Evolutionary conservation across 64 coral and sea anemone genomes (phyloP).

Genomic region (Hydrozoanthus tunicans): DNA sequence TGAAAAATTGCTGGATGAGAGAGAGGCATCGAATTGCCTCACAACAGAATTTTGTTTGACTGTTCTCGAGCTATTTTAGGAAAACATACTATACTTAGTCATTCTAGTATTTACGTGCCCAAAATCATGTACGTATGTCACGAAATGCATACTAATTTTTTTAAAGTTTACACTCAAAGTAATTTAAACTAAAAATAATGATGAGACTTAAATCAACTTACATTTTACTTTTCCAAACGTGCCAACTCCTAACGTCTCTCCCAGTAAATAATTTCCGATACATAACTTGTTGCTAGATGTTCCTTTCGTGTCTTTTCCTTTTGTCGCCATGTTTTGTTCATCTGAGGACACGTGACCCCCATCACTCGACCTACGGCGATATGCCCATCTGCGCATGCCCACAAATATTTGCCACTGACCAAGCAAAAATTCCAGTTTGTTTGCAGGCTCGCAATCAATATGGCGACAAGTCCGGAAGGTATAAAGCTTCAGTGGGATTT

Average conservation of each 20-base stretch:
- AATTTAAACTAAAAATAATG: not conserved
- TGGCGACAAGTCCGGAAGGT: constrained; percentile 53
- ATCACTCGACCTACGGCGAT: not conserved
- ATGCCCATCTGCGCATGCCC: constrained; percentile 29
- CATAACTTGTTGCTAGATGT: constrained; percentile 45
- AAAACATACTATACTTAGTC: not conserved
- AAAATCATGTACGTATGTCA: not conserved
- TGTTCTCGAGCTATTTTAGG: too few species aligned
- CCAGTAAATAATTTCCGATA: constrained; percentile 93
- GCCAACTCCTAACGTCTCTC: constrained; percentile 85
- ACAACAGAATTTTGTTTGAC: too few species aligned
- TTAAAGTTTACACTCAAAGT: not conserved
- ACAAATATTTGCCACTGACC: not conserved
- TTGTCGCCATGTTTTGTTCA: constrained; percentile 25
- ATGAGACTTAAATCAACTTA: constrained; percentile 51
- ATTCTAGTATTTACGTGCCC: not conserved
- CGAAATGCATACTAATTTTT: not conserved
- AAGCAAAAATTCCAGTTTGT: not conserved
- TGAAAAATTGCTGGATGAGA: too few species aligned
- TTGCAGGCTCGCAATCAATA: constrained; percentile 45
- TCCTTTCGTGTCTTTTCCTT: not conserved
- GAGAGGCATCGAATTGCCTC: too few species aligned
- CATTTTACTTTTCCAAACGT: constrained; percentile 99
- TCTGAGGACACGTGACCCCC: constrained; percentile 18
- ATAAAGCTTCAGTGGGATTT: constrained; percentile 78